Evolutionary conservation across 2,888 invertebrate species (phyloP), one percentile per base, ranked within the genome.

Genomic region (Leptura quadrifasciata): DNA sequence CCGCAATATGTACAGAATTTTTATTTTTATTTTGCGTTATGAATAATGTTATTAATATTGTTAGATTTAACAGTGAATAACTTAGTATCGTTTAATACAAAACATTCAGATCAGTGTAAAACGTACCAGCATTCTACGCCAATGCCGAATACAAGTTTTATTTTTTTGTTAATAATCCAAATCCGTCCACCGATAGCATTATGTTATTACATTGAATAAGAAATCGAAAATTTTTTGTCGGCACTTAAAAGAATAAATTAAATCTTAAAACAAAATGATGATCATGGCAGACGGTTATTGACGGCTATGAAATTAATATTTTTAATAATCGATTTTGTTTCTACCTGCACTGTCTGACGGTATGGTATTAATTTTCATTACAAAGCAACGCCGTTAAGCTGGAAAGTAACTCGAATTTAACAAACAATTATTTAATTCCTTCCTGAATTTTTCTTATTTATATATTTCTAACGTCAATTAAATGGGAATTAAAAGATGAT

Each of bases 281-380:
- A 81, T 82, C 82, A 80, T 81, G 81, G 80, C 81, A 80, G 83
- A 83, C 84, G 80, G 82, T 79, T 80, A 84, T 83, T 85, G 85
- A 85, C 85, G 85, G 86, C 82, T 82, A 81, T 82, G 84, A 86
- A 85, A 87, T 87, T 87, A 87, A 87, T 87, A 87, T 86, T 86
- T 86, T 86, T 85, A 85, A 86, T 87, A 87, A 87, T 87, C 86
- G 86, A 86, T 86, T 87, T 85, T 77, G 83, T 84, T 79, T 83
- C 85, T 82, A 83, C 80, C 83, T 82, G 80, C 77, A 67, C 75
- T 60, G 79, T 73, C 80, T 77, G 80, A 78, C 78, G 80, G 80
- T 75, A 78, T 35, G 64, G 74, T 72, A 77, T 80, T 77, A 77
- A 78, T 79, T 79, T 79, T 74, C 78, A 74, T 77, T 77, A 80